Conservation (phyloP, 2,888 invertebrate genomes). For the Megamerina dolium region DNA sequence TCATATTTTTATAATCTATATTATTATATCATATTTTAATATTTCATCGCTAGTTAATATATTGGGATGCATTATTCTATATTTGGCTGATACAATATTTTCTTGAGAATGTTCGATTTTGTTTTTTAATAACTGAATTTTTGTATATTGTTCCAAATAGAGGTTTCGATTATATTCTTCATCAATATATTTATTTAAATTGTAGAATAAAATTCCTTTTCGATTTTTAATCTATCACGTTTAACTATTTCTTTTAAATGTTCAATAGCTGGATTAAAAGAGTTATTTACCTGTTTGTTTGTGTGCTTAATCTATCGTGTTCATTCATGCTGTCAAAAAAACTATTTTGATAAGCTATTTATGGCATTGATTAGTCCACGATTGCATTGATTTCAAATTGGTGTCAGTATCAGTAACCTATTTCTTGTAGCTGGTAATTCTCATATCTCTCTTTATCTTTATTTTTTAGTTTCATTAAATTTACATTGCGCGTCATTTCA, state of each 20-base stretch:
- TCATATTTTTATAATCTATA: constrained; percentile 11
- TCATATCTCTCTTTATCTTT: too few species aligned
- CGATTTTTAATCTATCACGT: constrained; percentile 6
- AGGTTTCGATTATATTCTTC: too few species aligned
- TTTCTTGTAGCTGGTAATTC: too few species aligned
- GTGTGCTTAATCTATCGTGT: too few species aligned
- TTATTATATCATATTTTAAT: constrained; percentile 6
- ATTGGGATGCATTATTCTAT: constrained; percentile 13
- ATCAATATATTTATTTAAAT: too few species aligned
- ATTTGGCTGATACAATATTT: constrained; percentile 11
- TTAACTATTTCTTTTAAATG: constrained; percentile 1
- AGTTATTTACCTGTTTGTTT: constrained; percentile 1
- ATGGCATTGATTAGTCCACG: constrained; percentile 14
- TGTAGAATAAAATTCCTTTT: constrained; percentile 5
- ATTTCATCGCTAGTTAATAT: constrained; percentile 12
- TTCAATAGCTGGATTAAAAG: too few species aligned
- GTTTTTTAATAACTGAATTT: too few species aligned
- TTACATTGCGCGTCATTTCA: constrained; percentile 11
- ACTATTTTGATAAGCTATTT: constrained; percentile 12
- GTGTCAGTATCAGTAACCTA: too few species aligned
- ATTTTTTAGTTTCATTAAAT: too few species aligned
- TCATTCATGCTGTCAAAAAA: too few species aligned
- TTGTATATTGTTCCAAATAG: too few species aligned
- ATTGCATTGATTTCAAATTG: constrained; percentile 10
- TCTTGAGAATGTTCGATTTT: constrained; percentile 10